Evolutionary conservation across 2,888 invertebrate species (phyloP).

Genomic region (Ophraella communa): DNA sequence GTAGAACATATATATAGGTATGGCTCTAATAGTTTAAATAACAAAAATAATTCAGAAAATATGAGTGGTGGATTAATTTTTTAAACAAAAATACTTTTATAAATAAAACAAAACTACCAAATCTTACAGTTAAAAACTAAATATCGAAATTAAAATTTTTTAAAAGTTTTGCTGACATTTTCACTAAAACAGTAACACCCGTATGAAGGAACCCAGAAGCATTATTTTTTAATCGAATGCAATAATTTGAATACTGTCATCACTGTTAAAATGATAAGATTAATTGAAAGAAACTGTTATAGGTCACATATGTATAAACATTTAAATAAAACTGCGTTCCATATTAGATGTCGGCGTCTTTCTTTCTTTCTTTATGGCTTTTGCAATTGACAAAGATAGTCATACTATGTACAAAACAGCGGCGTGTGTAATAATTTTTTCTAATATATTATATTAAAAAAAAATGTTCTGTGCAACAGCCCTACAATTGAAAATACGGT

Average conservation of each 20-base stretch:
- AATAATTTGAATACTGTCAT: conserved; percentile 36
- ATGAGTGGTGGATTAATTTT: too few relatives aligned
- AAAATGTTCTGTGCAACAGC: neutral
- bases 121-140: too few relatives aligned
- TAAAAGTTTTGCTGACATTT: too few relatives aligned
- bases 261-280: conserved; percentile 21
- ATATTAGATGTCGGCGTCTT: conserved; percentile 20
- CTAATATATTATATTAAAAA: neutral
- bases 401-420: conserved; percentile 15
- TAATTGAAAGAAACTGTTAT: conserved; percentile 37
- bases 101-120: too few relatives aligned
- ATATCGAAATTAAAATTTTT: too few relatives aligned
- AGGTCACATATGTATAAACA: conserved; percentile 42
- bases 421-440: neutral
- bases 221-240: neutral
- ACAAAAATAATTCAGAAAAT: too few relatives aligned
- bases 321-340: conserved; percentile 32
- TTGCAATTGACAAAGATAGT: conserved; percentile 20
- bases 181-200: too few relatives aligned
- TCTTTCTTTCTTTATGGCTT: conserved; percentile 13
- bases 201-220: neutral
- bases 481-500: too few relatives aligned
- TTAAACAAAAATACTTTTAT: too few relatives aligned
- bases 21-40: too few relatives aligned
- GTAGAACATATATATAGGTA: too few relatives aligned